Base-by-base conservation (phyloP, 1,140 invertebrate genomes). In the Meteorus sp. region DNA sequence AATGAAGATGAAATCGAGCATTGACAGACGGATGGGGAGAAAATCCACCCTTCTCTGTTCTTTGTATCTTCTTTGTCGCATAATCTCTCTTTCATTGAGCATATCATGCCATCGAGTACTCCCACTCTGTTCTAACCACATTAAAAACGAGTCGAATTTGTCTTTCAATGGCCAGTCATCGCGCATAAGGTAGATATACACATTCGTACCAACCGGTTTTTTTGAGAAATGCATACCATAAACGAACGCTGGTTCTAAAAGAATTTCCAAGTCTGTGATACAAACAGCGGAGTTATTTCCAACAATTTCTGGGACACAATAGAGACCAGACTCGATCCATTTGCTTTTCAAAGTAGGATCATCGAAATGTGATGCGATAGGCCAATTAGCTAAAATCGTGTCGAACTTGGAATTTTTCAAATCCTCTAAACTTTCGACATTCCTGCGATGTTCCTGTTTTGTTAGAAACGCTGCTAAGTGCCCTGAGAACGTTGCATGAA, bases 391-490 rank as follows among this genome's bases (percentile, higher is more conserved):
- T 33, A 29, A 13, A 51, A 51, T 19, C 5, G 9, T 17, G n/a
- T 51, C 27, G 20, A n/a, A 19, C 15, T 31, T 31, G 7, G 13
- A 31, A 51, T 33, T 15, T 19, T 35, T 25, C 31, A 51, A 27
- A 15, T 51, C 53, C 57, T 52, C 1, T 11, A 44, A 22, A 56
- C 17, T 19, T 37, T 56, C 56, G 55, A 60, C 51, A 56, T 56
- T 60, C 56, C 51, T 31, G 50, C n/a, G 33, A 44, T 33, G 43
- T 44, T 11, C 37, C 27, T 60, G 9, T 56, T 39, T 57, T 2
- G 33, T 35, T 11, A 35, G 13, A 35, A 35, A 35, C 13, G 9
- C 9, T 35, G 33, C 9, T 35, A 35, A 11, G 13, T 35, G 33
- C 2, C 33, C 33, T 35, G 9, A 13, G 13, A 35, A 35, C 2